phyloP scores from a whole-genome alignment of 2,888 invertebrate genomes.

The Zaprionus lineosus region DNA sequence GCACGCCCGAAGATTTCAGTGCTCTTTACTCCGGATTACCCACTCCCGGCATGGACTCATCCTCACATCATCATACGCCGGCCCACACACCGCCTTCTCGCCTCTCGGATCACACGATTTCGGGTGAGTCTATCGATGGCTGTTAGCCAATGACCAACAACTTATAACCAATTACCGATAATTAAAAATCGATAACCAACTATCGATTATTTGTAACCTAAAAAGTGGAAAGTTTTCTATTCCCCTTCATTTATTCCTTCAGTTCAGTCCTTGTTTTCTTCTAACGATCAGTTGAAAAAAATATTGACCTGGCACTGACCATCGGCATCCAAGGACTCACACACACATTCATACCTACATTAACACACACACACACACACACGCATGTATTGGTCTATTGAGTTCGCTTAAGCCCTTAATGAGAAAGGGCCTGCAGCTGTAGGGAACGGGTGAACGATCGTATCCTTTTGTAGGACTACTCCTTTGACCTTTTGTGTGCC shows the following conservation, averaged over 20 bases:
- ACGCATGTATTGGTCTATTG: not conserved
- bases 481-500: not conserved
- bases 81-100: conserved; percentile 88
- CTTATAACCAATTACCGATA: too few relatives aligned
- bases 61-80: conserved; percentile 86
- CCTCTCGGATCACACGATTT: conserved; percentile 85
- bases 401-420: too few relatives aligned
- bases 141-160: too few relatives aligned
- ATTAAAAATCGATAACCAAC: too few relatives aligned
- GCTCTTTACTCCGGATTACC: conserved; percentile 89
- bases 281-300: too few relatives aligned
- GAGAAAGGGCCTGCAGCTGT: too few relatives aligned
- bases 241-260: too few relatives aligned
- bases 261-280: too few relatives aligned
- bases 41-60: conserved; percentile 83
- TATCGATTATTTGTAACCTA: too few relatives aligned
- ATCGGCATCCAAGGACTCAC: not conserved
- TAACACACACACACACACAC: not conserved
- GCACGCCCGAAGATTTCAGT: conserved; percentile 94
- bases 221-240: too few relatives aligned
- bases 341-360: not conserved
- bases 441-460: too few relatives aligned
- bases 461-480: conserved; percentile 6
- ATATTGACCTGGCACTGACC: not conserved
- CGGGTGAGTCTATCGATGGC: conserved; percentile 84